Base-by-base conservation (phyloP, 2,797 vertebrate species). In the Tauraco hartlaubi region DNA sequence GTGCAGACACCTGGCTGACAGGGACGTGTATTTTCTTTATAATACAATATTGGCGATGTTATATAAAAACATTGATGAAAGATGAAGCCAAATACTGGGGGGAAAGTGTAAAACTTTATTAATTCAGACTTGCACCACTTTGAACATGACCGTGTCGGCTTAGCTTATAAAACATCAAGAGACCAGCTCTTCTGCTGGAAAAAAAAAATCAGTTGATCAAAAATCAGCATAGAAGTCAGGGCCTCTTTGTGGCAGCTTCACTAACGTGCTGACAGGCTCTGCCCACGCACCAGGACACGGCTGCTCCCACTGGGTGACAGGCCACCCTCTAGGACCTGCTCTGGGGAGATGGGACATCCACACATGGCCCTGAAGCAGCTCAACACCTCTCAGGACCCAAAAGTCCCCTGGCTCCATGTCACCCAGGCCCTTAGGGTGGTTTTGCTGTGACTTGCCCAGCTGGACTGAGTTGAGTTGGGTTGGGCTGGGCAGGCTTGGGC, bases 221-320 rank as follows among this genome's bases (percentile, higher is more conserved):
- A 92, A 64, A 22, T 22, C 61, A 26, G 5, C 0, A 1, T 31
- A 39, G 43, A 51, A 56, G 11, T 25, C 14, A 9, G 20, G n/a
- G 9, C 1, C 3, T 9, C 23, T 41, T 20, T 2, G 35, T n/a
- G 48, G 26, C 16, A 48, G 33, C 73, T 3, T 2, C 59, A 5
- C 5, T 2, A 3, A 15, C 0, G 0, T 7, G 15, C n/a, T 15
- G 20, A 26, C 15, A 20, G 19, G 11, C 43, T 52, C 20, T 39
- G 51, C 18, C 33, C 44, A 21, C 0, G 4, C 29, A 14, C 13
- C 0, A 3, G 31, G 22, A 23, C 3, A 2, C 0, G 7, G 35
- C n/a, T 76, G 63, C 31, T 68, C 26, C 49, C 11, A 0, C 35
- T 1, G 15, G 39, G 39, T 33, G 59, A 67, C 6, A 14, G 33